phyloP scores from a whole-genome alignment of 1,140 invertebrate genomes.

The Cepaea nemoralis region DNA sequence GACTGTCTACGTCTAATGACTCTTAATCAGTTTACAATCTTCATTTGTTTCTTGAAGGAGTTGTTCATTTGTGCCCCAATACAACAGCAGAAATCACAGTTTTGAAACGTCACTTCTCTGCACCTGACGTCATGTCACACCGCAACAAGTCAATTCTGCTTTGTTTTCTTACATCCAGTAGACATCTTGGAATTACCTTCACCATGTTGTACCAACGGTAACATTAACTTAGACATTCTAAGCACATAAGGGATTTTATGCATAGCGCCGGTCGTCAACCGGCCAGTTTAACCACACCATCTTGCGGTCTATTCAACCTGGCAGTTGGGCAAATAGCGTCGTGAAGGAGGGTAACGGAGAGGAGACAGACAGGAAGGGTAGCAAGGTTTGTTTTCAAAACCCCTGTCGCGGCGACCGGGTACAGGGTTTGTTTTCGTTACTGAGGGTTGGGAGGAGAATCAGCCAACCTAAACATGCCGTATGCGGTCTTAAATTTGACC shows the following conservation, averaged over 20 bases:
- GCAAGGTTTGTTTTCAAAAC: background rate
- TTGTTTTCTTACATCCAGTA: conserved; percentile 8
- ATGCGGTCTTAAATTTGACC: conserved; percentile 29
- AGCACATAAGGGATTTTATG: background rate
- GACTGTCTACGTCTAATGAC: too few species aligned
- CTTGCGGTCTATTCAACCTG: conserved; percentile 35
- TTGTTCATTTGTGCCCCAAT: too few species aligned
- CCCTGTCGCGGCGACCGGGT: conserved; percentile 32
- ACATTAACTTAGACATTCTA: background rate
- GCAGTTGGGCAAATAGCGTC: conserved; percentile 34
- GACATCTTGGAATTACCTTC: conserved; percentile 25
- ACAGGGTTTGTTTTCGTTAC: conserved; percentile 18
- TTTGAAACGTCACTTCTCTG: conserved; percentile 19
- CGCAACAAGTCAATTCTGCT: conserved; percentile 23
- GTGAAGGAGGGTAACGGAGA: background rate
- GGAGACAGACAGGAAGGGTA: conserved; percentile 37
- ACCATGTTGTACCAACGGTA: background rate
- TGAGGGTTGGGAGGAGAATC: conserved; percentile 10
- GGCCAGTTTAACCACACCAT: background rate
- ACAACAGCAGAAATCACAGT: background rate
- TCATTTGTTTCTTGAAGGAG: too few species aligned
- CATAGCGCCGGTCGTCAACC: conserved; percentile 22
- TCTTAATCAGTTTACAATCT: too few species aligned
- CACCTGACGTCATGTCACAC: conserved; percentile 35
- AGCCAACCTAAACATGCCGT: conserved; percentile 34